Percentiles rank a stretch among this genome's conserved stretches.
These are phyloP conservation scores for Stomatorhinus walkeri DNA, from an alignment of 2,797 vertebrate genomes.

Conservation along the genomic window DNA sequence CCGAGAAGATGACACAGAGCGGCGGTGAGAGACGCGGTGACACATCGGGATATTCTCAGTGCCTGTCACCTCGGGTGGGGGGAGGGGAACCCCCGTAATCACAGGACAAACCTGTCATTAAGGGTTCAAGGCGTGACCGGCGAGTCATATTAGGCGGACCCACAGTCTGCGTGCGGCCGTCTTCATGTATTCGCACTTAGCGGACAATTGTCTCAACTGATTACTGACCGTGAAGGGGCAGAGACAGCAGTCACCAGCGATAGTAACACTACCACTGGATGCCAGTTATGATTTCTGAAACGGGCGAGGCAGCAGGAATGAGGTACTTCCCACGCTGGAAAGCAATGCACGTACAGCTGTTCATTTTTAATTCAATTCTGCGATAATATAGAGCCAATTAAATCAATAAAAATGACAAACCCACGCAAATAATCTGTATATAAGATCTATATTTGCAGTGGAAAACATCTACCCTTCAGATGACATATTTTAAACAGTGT, in stretches of 20 bases:
- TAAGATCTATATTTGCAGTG: neutral
- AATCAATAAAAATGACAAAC: neutral
- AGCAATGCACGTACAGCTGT: neutral
- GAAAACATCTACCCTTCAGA: neutral
- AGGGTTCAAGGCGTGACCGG: neutral
- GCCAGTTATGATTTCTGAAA: neutral
- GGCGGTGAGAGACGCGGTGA: neutral
- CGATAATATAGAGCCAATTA: neutral
- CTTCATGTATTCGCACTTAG: neutral
- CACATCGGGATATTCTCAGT: neutral
- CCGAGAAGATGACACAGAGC: neutral
- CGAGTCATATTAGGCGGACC: neutral
- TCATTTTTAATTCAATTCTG: slow-evolving; percentile 1
- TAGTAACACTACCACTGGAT: neutral
- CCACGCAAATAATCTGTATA: neutral
- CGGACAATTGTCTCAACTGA: neutral
- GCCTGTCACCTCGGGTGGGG: neutral
- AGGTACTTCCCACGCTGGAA: neutral
- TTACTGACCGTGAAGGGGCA: neutral
- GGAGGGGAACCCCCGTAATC: neutral
- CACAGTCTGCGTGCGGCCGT: neutral
- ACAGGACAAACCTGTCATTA: neutral
- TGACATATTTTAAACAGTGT: neutral
- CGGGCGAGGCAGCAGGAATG: neutral
- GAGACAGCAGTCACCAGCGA: neutral